Conservation (phyloP, 2,113 vertebrate species). For the Acrocephalus arundinaceus region DNA sequence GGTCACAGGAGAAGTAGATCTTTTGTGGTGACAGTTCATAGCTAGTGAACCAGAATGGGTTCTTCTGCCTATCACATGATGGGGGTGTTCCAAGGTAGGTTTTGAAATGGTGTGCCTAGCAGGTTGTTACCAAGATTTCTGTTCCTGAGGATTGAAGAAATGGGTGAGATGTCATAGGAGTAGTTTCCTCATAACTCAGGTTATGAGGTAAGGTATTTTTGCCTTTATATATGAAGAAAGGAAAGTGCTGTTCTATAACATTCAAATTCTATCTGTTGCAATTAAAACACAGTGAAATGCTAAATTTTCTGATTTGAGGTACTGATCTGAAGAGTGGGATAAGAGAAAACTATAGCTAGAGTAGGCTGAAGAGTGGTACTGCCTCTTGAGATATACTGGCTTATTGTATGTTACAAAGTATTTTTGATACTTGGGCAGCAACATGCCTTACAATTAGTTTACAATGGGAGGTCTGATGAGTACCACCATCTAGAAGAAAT, state of each 20-base stretch:
- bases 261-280: background rate
- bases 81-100: background rate
- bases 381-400: background rate
- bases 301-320: background rate
- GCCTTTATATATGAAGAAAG: background rate
- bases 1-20: background rate
- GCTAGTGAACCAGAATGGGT: background rate
- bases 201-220: background rate
- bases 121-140: background rate
- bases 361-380: background rate
- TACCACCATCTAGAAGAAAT: conserved; percentile 45
- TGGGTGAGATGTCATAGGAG: background rate
- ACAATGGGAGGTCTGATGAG: conserved; percentile 45
- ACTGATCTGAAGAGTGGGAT: background rate
- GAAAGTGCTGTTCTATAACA: background rate
- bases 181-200: background rate
- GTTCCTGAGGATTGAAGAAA: background rate
- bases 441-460: conserved; percentile 47
- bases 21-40: background rate
- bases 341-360: background rate
- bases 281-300: background rate
- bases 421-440: conserved; percentile 33
- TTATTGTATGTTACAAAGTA: background rate
- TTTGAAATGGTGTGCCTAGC: background rate
- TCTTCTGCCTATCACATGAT: background rate